Evolutionary conservation across 2,113 vertebrate species (phyloP).

Genomic region (Mastomys coucha): DNA sequence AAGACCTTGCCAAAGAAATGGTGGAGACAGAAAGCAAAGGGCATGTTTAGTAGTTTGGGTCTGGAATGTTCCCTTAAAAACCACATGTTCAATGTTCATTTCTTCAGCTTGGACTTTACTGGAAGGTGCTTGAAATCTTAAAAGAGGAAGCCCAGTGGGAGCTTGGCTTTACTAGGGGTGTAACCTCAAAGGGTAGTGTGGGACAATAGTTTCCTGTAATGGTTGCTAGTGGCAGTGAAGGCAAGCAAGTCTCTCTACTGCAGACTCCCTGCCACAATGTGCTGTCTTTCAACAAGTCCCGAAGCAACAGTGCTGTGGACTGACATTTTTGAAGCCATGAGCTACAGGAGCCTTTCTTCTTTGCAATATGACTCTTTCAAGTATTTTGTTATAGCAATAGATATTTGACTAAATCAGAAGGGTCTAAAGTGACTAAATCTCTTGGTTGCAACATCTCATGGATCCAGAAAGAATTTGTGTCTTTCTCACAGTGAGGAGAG

Average conservation of each 20-base stretch:
- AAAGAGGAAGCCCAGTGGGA: neutral
- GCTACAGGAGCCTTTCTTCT: neutral
- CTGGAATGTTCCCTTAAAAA: neutral
- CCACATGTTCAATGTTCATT: neutral
- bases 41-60: neutral
- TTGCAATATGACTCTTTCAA: neutral
- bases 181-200: neutral
- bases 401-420: neutral
- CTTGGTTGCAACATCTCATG: neutral
- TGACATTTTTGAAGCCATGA: neutral
- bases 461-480: neutral
- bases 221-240: neutral
- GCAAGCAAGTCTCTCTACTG: neutral
- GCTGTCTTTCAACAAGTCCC: neutral
- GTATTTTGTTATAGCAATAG: neutral
- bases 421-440: neutral
- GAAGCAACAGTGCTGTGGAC: neutral
- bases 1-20: neutral
- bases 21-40: neutral
- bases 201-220: too few relatives aligned
- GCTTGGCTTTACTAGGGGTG: neutral
- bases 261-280: neutral
- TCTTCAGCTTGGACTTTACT: neutral
- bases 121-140: neutral
- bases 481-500: neutral